Base-by-base conservation (phyloP, 2,113 vertebrate genomes). In the Galeopterus variegatus region DNA sequence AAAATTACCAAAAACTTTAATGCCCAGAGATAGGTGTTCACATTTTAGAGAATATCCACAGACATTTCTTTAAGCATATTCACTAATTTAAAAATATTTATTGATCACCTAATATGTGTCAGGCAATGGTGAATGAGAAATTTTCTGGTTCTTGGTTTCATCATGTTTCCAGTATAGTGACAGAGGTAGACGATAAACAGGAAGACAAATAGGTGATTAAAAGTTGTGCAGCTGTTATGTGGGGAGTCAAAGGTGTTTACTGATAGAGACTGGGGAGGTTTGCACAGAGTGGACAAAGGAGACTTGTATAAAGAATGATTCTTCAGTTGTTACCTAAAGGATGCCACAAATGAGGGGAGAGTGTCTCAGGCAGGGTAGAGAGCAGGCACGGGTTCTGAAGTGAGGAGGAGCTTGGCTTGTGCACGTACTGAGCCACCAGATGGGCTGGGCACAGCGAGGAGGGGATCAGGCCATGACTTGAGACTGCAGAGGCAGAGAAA, bases 381-480 rank as follows among this genome's bases (percentile, higher is more conserved):
- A 12, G 26, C 13, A 19, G 31, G 4, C 13, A n/a, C 4, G 23
- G 15, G 4, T 6, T 1, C 17, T 10, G 6, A 64, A 69, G n/a
- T 7, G 31, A 67, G 36, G 67, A 28, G 15, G 28, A 21, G 24
- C 5, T 14, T 14, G 9, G 1, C 2, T 1, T 5, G 31, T 21
- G 45, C 17, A 15, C 9, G 48, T 4, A 23, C 31, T n/a, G 62
- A 52, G 48, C 21, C 10, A 13, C 12, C 45, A 13, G 12, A 11
- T 3, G 17, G 23, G 10, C 17, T 50, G 73, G 19, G 7, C 23
- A 18, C 18, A 1, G 1, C 11, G 11, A 77, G 31, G 23, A 8
- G 23, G 28, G 8, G 15, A 3, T 24, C 6, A 23, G 1, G 15
- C 21, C 0, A 0, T 1, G 52, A 11, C 5, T 26, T 33, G 17